phyloP scores from a whole-genome alignment of 1,140 invertebrate genomes.

The Microplitis demolitor region DNA sequence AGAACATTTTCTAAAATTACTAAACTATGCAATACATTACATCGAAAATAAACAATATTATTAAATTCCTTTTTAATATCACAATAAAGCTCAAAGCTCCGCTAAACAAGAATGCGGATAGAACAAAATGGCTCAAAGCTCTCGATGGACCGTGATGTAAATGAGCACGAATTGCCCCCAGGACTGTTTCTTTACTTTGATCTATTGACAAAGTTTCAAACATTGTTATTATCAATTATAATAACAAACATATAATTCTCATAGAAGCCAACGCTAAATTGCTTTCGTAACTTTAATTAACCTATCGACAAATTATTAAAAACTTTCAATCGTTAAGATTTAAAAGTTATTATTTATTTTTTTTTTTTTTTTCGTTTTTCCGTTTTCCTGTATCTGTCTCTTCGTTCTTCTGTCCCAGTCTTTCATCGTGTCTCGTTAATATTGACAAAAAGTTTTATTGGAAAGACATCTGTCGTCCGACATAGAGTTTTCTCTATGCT shows the following conservation, averaged over 20 bases:
- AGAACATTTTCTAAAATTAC: too few species aligned
- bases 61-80: too few species aligned
- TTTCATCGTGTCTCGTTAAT: neutral
- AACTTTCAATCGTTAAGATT: too few species aligned
- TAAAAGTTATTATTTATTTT: too few species aligned
- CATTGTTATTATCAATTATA: too few species aligned
- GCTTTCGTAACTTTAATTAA: too few species aligned
- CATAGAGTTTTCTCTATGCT: neutral
- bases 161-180: constrained; percentile 52
- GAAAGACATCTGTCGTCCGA: constrained; percentile 10
- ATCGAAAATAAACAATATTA: too few species aligned
- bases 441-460: constrained; percentile 9
- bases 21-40: too few species aligned
- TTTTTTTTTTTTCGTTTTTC: neutral
- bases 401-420: neutral
- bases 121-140: constrained; percentile 14
- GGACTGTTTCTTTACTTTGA: constrained; percentile 48
- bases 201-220: constrained; percentile 39
- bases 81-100: neutral
- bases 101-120: neutral
- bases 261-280: too few species aligned
- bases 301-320: too few species aligned
- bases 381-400: neutral
- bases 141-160: constrained; percentile 49
- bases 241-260: too few species aligned